Evolutionary conservation across 2,113 vertebrate species (phyloP).

Genomic region (Fregata magnificens): DNA sequence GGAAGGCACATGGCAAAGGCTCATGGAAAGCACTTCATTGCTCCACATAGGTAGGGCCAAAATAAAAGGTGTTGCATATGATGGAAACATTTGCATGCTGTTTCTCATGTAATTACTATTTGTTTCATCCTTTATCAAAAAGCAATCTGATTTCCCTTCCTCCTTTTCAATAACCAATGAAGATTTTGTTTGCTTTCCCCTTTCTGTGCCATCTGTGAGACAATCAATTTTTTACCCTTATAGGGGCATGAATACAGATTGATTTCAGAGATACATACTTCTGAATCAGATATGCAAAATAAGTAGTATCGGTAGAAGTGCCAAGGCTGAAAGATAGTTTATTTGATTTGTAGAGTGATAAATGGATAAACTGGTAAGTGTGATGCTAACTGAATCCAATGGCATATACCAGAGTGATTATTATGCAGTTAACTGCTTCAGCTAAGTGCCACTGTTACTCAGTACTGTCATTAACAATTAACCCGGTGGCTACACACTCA

Average conservation of each 20-base stretch:
- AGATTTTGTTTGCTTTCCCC: not conserved
- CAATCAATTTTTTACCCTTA: not conserved
- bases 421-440: not conserved
- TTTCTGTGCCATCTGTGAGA: not conserved
- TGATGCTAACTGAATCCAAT: not conserved
- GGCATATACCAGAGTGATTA: not conserved
- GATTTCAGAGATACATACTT: not conserved
- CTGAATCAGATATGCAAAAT: not conserved
- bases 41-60: not conserved
- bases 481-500: accelerated
- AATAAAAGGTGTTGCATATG: not conserved
- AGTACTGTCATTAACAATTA: not conserved
- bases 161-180: not conserved
- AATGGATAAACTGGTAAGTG: not conserved
- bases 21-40: not conserved
- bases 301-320: not conserved
- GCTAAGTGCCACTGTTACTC: not conserved
- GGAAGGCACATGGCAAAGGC: not conserved
- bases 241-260: not conserved
- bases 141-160: not conserved
- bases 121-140: not conserved
- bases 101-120: not conserved
- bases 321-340: not conserved
- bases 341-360: not conserved
- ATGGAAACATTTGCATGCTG: not conserved